These are phyloP conservation scores for Babyrousa celebensis DNA, from an alignment of 2,797 vertebrate genomes.

Conservation along the genomic window DNA sequence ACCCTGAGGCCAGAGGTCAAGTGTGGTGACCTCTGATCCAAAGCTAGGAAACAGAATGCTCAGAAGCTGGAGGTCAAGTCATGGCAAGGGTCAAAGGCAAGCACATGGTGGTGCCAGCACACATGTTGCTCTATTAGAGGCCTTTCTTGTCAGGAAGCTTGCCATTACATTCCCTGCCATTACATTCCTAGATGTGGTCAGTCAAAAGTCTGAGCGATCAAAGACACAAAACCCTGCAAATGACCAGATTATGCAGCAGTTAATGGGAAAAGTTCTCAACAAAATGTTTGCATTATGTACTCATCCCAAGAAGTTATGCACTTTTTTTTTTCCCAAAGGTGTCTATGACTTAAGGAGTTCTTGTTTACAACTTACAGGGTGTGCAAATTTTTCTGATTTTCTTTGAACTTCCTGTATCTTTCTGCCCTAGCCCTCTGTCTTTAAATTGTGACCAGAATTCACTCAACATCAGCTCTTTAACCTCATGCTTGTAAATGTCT, in stretches of 20 bases:
- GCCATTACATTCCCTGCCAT: not conserved
- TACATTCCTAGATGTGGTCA: not conserved
- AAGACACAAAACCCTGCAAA: not conserved
- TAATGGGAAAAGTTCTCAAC: not conserved
- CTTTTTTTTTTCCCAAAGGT: not conserved
- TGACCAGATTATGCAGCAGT: not conserved
- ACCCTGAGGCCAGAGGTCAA: constrained; percentile 72
- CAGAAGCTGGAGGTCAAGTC: constrained; percentile 56
- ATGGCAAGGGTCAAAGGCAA: constrained; percentile 75
- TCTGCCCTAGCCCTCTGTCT: not conserved
- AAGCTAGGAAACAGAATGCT: constrained; percentile 69
- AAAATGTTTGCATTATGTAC: not conserved
- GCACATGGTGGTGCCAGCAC: not conserved
- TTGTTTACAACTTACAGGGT: constrained; percentile 10
- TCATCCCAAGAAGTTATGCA: not conserved
- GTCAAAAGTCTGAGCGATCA: constrained; percentile 20
- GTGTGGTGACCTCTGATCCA: constrained; percentile 65
- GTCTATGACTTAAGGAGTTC: not conserved
- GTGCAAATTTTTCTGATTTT: constrained; percentile 34
- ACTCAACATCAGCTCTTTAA: constrained; percentile 24
- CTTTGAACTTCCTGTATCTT: constrained; percentile 37
- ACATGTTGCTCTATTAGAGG: not conserved
- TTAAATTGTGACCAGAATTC: constrained; percentile 32
- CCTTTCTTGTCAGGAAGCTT: not conserved
- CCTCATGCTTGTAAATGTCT: not conserved